A percentile compares a stretch with the other conserved stretches of the same genome.
Conservation (phyloP, 2,888 invertebrate genomes). For the Lordiphosa andalusiaca region DNA sequence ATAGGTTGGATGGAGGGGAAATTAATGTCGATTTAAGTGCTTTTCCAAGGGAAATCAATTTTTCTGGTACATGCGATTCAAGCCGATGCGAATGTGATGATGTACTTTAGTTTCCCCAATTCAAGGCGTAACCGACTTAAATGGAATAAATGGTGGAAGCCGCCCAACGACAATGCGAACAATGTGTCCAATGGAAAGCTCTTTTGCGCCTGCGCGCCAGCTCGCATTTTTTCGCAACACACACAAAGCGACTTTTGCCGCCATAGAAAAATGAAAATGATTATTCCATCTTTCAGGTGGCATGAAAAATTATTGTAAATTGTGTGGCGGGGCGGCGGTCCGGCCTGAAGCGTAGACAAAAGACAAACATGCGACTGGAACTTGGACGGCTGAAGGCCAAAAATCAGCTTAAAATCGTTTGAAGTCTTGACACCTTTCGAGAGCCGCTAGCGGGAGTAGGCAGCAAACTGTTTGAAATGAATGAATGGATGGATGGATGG, state of each 20-base stretch:
- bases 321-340: constrained; percentile 23
- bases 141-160: constrained; percentile 15
- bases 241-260: constrained; percentile 30
- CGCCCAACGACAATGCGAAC: constrained; percentile 1
- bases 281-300: constrained; percentile 31
- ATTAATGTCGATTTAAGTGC: constrained; percentile 58
- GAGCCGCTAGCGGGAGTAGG: constrained; percentile 21
- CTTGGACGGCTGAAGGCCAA: constrained; percentile 48
- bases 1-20: constrained; percentile 43
- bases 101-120: neutral
- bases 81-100: constrained; percentile 46
- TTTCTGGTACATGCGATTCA: constrained; percentile 34
- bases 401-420: constrained; percentile 68
- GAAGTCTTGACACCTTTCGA: constrained; percentile 52
- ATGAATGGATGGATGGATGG: constrained; percentile 39
- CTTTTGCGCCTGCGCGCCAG: constrained; percentile 13
- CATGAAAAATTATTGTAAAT: constrained; percentile 52
- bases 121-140: constrained; percentile 10
- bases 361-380: constrained; percentile 35
- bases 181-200: constrained; percentile 31
- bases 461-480: constrained; percentile 18
- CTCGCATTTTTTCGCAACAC: constrained; percentile 30
- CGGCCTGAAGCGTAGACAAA: constrained; percentile 23
- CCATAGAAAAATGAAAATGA: constrained; percentile 40
- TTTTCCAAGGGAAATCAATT: constrained; percentile 29